Base-by-base conservation (phyloP, 2,797 vertebrate species). In the Periophthalmus magnuspinnatus region DNA sequence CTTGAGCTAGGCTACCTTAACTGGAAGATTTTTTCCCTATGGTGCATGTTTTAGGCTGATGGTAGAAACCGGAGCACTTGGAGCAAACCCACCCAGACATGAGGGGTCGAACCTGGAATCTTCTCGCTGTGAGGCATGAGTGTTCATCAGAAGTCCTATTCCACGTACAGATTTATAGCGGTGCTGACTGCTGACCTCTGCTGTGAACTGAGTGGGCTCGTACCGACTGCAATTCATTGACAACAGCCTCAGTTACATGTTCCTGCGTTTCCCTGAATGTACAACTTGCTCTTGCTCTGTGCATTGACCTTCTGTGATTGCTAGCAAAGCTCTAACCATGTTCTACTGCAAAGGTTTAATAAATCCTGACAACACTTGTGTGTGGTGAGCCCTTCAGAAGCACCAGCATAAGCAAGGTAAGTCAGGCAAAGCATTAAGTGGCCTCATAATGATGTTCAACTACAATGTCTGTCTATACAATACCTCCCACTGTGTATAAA, bases 201-300 rank as follows among this genome's bases (percentile, higher is more conserved):
- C 9, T 10, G 45, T 65, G 34, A 55, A 50, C 14, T n/a, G 22
- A 60, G 48, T 45, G 47, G 72, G 22, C 2, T 9, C 32, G 11
- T 33, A 50, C 36, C 28, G 11, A 48, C 11, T 10, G 10, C 33
- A 28, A 13, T 60, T 38, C 28, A 77, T 10, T 38, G 62, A 72
- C 62, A 69, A 50, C 61, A 66, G n/a, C 57, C n/a, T 50, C 38
- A 28, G 36, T 22, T 5, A 9, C 28, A n/a, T 34, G 63, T 66
- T 67, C 24, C 55, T 19, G 41, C 21, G 52, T 60, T 47, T 52
- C 19, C 61, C 22, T 5, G 58, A 22, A 55, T 63, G 63, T 33
- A 50, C 5, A 68, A 50, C 9, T 47, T n/a, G 5, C 10, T 28
- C 7, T 33, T 62, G 60, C n/a, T 36, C 38, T 7, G 21, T 52